A percentile compares a stretch with the other conserved stretches of the same genome.
These are phyloP conservation scores for Uria lomvia DNA, from an alignment of 2,113 vertebrate species.

Conservation along the genomic window DNA sequence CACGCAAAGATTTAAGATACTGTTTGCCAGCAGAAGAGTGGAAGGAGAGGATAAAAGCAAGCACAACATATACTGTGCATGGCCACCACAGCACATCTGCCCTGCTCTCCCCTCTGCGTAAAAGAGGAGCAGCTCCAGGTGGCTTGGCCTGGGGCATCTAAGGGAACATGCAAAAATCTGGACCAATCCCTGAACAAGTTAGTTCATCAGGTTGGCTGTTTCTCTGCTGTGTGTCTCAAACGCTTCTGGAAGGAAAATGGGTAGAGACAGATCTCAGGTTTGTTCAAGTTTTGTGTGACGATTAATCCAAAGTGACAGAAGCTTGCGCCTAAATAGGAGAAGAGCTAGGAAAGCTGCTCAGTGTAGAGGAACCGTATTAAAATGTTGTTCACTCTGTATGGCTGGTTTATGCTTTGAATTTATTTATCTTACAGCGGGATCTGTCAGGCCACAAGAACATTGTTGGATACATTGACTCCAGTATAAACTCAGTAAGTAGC, in stretches of 20 bases:
- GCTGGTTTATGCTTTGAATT: neutral
- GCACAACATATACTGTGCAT: fast-evolving
- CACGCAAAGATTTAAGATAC: neutral
- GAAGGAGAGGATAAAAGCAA: neutral
- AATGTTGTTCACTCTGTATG: fast-evolving
- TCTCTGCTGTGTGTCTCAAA: neutral
- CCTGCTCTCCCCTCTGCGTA: fast-evolving
- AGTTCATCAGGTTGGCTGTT: neutral
- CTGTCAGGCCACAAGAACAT: constrained; percentile 96
- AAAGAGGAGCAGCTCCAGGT: neutral
- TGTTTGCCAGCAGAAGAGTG: neutral
- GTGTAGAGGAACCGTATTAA: neutral
- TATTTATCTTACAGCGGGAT: constrained; percentile 80
- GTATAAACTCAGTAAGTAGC: constrained; percentile 88
- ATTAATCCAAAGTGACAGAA: neutral
- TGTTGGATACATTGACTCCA: constrained; percentile 95
- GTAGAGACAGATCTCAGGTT: neutral
- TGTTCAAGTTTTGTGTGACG: fast-evolving
- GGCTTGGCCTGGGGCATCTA: neutral
- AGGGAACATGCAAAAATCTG: neutral
- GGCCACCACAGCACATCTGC: neutral
- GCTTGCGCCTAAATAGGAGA: neutral
- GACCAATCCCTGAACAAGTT: neutral
- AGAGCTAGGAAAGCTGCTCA: neutral
- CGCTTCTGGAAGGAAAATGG: neutral